Evolutionary conservation across 2,113 vertebrate species (phyloP).

Genomic region (Corythornis cristatus): DNA sequence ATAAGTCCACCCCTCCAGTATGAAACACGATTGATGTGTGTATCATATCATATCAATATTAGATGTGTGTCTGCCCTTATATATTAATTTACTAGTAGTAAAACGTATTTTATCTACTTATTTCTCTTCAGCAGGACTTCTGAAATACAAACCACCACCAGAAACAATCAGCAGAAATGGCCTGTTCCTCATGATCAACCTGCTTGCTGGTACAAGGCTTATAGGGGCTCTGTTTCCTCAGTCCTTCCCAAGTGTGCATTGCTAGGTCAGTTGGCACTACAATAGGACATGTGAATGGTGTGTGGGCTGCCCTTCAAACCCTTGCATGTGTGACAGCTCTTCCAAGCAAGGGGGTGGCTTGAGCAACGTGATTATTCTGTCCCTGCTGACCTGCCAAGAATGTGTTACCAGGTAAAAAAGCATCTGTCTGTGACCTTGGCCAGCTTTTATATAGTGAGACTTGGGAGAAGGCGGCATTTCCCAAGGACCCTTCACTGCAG

Average conservation of each 20-base stretch:
- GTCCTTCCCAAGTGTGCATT: not conserved
- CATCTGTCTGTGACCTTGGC: not conserved
- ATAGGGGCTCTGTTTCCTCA: not conserved
- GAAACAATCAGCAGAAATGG: not conserved
- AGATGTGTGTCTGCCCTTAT: not conserved
- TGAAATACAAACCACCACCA: not conserved
- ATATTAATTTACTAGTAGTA: not conserved
- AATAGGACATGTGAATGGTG: not conserved
- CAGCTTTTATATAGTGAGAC: not conserved
- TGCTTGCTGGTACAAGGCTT: not conserved
- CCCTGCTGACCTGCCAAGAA: not conserved
- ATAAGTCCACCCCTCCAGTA: not conserved
- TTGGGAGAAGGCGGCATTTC: not conserved
- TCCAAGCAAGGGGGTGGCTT: accelerated
- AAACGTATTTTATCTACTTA: not conserved
- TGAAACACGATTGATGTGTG: not conserved
- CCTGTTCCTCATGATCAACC: not conserved
- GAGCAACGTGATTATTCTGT: not conserved
- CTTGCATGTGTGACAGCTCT: not conserved
- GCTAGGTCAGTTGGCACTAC: accelerated
- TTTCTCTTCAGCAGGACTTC: not conserved
- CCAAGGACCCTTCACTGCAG: not conserved
- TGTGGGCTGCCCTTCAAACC: not conserved
- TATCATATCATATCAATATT: too few relatives aligned
- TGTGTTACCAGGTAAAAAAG: not conserved